A percentile compares a stretch with the other conserved stretches of the same genome.
Evolutionary conservation across 2,888 invertebrate species (phyloP).

Genomic region (Drosophila subquinaria): DNA sequence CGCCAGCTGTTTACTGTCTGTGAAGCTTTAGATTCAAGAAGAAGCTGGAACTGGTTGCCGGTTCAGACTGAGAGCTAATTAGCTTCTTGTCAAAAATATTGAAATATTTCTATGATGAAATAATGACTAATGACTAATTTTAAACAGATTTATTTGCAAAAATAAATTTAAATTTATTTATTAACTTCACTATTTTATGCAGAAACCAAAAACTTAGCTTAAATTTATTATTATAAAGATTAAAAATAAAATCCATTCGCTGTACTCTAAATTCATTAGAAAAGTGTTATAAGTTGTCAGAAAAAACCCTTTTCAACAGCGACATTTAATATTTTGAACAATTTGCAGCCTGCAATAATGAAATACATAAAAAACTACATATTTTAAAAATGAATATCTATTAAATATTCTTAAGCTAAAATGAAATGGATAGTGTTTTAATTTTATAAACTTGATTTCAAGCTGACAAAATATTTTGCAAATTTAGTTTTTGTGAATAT

Average conservation of each 20-base stretch:
- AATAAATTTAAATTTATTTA: no score
- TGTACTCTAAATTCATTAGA: neutral
- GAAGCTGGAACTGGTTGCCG: neutral
- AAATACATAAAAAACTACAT: no score
- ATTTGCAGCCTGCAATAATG: no score
- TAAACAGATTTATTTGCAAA: no score
- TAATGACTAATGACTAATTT: neutral
- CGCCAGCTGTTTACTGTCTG: constrained; percentile 29
- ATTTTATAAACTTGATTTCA: neutral
- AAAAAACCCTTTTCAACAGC: no score
- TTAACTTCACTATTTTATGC: no score
- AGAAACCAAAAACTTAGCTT: neutral
- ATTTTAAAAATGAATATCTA: neutral
- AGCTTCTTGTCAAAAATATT: constrained; percentile 6
- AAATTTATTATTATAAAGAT: no score
- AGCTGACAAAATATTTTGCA: neutral
- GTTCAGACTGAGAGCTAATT: constrained; percentile 5
- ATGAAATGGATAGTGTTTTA: neutral
- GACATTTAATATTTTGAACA: no score
- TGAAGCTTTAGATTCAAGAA: neutral
- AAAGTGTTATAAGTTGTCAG: no score
- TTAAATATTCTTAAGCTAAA: neutral
- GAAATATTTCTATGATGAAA: neutral
- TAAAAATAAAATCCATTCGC: neutral
- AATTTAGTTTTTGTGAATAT: constrained; percentile 11